Conservation (phyloP, 2,797 vertebrate species). For the Arvicola amphibius region DNA sequence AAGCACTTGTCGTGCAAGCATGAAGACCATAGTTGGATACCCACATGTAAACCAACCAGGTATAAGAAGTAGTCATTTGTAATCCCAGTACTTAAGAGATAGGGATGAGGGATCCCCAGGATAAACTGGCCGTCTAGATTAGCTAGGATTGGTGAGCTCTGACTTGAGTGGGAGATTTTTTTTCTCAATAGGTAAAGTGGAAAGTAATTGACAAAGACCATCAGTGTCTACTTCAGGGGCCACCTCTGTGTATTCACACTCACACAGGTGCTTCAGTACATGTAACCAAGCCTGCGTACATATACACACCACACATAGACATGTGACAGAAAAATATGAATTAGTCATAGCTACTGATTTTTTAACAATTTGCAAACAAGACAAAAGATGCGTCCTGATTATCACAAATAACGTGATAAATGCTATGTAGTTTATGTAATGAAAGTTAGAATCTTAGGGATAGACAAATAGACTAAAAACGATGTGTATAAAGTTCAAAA, state of each 20-base stretch:
- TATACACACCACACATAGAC: neutral
- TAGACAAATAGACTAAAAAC: neutral
- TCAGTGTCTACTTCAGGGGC: too few species aligned
- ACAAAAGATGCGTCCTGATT: neutral
- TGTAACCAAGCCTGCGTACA: neutral
- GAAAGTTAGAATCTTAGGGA: constrained; percentile 44
- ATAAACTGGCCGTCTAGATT: neutral
- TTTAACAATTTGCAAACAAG: constrained; percentile 41
- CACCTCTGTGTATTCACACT: neutral
- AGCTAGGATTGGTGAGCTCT: neutral
- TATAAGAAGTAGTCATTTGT: neutral
- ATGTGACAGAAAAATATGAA: neutral
- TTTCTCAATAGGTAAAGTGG: neutral
- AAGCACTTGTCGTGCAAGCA: neutral
- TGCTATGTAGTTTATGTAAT: constrained; percentile 8
- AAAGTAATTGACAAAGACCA: neutral
- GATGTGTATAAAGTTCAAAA: neutral
- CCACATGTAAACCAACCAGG: neutral
- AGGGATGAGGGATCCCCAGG: too few species aligned
- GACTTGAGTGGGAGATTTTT: neutral
- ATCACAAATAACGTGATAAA: neutral
- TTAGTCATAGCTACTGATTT: neutral
- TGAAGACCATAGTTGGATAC: neutral
- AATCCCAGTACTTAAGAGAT: neutral
- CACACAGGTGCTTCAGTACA: neutral